Conservation (phyloP, 2,113 vertebrate species). For the Oncorhynchus kisutch region DNA sequence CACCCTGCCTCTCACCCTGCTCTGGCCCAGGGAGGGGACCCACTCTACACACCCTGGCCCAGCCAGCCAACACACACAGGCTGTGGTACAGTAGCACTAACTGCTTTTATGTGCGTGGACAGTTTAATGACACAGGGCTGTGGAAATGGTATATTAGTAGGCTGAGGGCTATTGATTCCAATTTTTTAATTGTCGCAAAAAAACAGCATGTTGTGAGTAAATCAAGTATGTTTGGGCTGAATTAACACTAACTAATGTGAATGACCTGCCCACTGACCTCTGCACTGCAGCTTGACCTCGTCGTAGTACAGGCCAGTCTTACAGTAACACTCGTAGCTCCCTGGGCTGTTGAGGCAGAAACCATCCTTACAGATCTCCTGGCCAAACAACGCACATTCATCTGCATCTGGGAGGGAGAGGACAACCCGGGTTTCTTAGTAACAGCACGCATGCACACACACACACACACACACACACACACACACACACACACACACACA, state of each 20-base stretch:
- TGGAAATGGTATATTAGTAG: too few species aligned
- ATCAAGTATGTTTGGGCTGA: too few species aligned
- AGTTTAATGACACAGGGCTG: too few species aligned
- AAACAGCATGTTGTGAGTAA: too few species aligned
- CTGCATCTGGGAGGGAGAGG: constrained; percentile 79
- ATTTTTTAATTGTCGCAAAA: background rate
- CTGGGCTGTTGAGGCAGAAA: constrained; percentile 85
- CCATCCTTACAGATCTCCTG: constrained; percentile 95
- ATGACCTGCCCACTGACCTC: constrained; percentile 75
- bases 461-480: background rate
- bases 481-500: too few species aligned
- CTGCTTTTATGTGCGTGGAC: too few species aligned
- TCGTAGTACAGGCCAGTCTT: constrained; percentile 93
- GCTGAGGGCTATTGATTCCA: background rate
- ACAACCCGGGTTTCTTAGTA: background rate
- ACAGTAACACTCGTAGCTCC: constrained; percentile 95
- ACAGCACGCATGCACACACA: background rate
- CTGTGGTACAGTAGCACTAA: too few species aligned
- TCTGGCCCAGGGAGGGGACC: background rate
- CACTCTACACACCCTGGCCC: background rate
- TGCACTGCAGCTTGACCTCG: constrained; percentile 85
- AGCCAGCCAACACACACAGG: background rate
- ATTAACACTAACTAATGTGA: too few species aligned
- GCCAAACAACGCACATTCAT: constrained; percentile 91
- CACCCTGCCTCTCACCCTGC: background rate